These are phyloP conservation scores for Cacoxenus indagator DNA, from an alignment of 2,888 invertebrate species.

Conservation along the genomic window DNA sequence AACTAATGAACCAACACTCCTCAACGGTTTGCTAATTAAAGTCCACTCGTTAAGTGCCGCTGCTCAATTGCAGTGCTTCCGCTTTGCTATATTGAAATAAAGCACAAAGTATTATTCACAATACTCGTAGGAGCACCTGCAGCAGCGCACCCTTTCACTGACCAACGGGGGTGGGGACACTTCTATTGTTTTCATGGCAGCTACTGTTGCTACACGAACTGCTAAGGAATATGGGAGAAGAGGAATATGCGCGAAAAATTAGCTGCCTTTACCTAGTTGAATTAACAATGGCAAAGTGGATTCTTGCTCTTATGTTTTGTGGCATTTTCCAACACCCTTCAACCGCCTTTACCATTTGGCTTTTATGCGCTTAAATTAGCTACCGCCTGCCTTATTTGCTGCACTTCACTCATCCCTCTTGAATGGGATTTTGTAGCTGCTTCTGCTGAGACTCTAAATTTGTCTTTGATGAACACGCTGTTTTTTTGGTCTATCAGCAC, in stretches of 20 bases:
- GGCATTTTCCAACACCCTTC: no score
- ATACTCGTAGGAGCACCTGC: neutral
- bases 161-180: no score
- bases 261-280: no score
- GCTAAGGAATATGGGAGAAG: no score
- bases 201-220: no score
- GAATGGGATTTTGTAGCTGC: slow-evolving; percentile 30
- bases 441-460: slow-evolving; percentile 41
- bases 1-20: neutral
- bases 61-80: neutral
- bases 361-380: no score
- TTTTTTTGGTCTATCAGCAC: slow-evolving; percentile 29
- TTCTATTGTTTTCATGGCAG: no score
- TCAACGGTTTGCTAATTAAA: neutral
- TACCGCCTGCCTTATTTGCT: neutral
- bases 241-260: no score
- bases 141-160: neutral
- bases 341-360: no score
- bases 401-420: slow-evolving; percentile 5
- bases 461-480: slow-evolving; percentile 60
- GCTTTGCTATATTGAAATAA: neutral
- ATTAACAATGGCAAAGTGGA: no score
- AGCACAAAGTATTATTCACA: slow-evolving; percentile 7
- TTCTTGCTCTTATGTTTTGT: no score
- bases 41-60: neutral